These are phyloP conservation scores for Semnopithecus entellus DNA, from an alignment of 2,113 vertebrate species.

Conservation along the genomic window DNA sequence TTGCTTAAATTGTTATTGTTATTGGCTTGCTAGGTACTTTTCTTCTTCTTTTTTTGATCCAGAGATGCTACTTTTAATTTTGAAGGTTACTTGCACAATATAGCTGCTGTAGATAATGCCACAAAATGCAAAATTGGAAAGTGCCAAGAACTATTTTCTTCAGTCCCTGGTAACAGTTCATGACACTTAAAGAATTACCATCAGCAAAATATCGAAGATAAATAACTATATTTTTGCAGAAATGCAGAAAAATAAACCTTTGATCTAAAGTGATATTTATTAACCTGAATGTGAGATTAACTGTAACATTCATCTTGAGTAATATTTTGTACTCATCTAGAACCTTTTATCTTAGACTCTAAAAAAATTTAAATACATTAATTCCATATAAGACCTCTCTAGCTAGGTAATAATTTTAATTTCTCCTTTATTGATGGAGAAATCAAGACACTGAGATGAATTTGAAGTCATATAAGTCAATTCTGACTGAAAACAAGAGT, in stretches of 20 bases:
- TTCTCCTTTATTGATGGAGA: background rate
- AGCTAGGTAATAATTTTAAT: constrained; percentile 45
- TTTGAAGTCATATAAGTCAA: constrained; percentile 33
- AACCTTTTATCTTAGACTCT: constrained; percentile 13
- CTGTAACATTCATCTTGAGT: background rate
- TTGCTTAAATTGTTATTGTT: background rate
- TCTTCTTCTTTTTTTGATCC: background rate
- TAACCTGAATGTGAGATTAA: constrained; percentile 47
- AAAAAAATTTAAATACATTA: background rate
- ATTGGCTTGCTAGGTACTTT: background rate
- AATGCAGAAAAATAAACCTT: constrained; percentile 48
- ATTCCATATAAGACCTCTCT: background rate
- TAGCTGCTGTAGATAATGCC: background rate
- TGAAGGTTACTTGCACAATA: constrained; percentile 5
- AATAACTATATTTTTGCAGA: constrained; percentile 48
- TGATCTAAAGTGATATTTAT: constrained; percentile 46
- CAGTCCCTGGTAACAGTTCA: background rate
- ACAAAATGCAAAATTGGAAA: constrained; percentile 13
- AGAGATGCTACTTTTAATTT: constrained; percentile 39
- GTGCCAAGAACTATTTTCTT: constrained; percentile 11
- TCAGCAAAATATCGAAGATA: constrained; percentile 51
- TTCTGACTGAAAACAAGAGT: background rate
- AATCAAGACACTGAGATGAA: background rate
- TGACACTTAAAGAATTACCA: constrained; percentile 31
- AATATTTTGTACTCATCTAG: constrained; percentile 8